phyloP scores from a whole-genome alignment of 2,797 vertebrate genomes.

The Mallotus villosus region DNA sequence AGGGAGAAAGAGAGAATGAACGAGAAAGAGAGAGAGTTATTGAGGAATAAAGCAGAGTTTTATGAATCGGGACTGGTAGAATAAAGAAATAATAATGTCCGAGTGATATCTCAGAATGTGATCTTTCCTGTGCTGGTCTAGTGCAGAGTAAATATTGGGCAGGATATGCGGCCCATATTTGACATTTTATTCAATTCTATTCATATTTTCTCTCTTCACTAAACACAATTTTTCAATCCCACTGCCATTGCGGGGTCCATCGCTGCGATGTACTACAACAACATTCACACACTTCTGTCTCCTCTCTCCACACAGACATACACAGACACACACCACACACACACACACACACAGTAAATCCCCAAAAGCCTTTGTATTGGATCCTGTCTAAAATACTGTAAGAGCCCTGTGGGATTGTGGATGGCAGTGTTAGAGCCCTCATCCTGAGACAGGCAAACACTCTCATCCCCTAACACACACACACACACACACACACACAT shows the following conservation, averaged over 20 bases:
- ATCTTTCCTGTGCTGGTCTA: no score
- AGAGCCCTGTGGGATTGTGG: not conserved
- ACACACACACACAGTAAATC: conserved; percentile 12
- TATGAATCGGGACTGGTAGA: not conserved
- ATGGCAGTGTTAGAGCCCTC: conserved; percentile 11
- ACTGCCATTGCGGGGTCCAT: conserved; percentile 1
- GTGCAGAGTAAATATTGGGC: no score
- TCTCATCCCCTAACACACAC: conserved; percentile 14
- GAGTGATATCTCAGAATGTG: not conserved
- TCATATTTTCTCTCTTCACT: not conserved
- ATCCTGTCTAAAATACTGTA: conserved; percentile 12
- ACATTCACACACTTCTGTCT: conserved; percentile 19
- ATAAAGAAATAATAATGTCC: not conserved
- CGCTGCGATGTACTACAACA: conserved; percentile 19
- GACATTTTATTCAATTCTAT: no score
- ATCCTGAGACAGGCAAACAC: conserved; percentile 7
- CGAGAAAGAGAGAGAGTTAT: not conserved
- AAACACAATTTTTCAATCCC: not conserved
- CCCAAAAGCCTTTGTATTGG: conserved; percentile 23
- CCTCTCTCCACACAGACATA: conserved; percentile 27
- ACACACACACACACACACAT: conserved; percentile 4
- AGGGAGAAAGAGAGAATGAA: not conserved
- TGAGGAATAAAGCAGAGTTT: not conserved
- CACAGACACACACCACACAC: conserved; percentile 9
- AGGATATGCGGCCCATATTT: no score